Evolutionary conservation across 2,888 invertebrate species (phyloP).

Genomic region (Sycophila texana): DNA sequence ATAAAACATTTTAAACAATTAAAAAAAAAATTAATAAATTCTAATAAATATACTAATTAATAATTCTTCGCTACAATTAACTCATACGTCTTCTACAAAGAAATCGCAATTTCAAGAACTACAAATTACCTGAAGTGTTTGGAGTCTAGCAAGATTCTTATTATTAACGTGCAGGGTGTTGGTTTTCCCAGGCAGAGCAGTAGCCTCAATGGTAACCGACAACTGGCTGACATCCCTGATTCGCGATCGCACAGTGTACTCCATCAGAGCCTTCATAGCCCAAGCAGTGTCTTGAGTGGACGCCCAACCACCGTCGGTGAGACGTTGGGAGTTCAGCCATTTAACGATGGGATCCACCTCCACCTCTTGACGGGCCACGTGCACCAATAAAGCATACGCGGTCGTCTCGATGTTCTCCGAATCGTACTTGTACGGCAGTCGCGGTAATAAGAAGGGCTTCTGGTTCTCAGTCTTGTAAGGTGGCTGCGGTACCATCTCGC

Average conservation of each 20-base stretch:
- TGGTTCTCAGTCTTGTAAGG: constrained; percentile 93
- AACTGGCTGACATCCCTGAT: constrained; percentile 90
- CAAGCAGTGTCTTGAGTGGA: constrained; percentile 93
- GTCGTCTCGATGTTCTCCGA: constrained; percentile 95
- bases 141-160: constrained; percentile 86
- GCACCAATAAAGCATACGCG: constrained; percentile 92
- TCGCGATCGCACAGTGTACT: constrained; percentile 90
- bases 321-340: constrained; percentile 92
- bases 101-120: background rate
- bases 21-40: background rate
- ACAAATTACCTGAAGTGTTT: constrained; percentile 83
- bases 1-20: background rate
- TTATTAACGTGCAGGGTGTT: constrained; percentile 83
- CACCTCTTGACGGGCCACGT: constrained; percentile 89
- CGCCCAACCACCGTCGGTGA: constrained; percentile 92
- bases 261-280: constrained; percentile 91
- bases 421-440: constrained; percentile 92
- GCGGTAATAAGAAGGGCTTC: constrained; percentile 91
- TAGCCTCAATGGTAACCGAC: constrained; percentile 88
- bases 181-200: constrained; percentile 84
- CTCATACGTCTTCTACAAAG: background rate
- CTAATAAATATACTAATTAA: too few relatives aligned
- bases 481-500: constrained; percentile 86
- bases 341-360: constrained; percentile 90
- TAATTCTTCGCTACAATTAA: background rate